Evolutionary conservation across 2,888 invertebrate genomes (phyloP).

Genomic region (Lydus trimaculatus): DNA sequence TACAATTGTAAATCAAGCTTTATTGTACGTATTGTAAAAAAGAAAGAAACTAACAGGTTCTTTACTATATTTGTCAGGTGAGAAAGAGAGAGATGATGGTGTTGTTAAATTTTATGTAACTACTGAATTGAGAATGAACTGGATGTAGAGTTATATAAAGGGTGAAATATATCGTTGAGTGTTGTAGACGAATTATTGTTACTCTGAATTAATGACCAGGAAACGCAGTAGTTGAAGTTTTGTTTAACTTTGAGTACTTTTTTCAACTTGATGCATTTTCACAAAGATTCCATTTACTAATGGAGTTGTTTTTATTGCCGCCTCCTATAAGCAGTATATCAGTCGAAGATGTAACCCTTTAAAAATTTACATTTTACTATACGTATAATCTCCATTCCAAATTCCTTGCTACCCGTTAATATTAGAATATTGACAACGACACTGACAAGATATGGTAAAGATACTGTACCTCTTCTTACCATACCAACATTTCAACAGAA

Average conservation of each 20-base stretch:
- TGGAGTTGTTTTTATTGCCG: not conserved
- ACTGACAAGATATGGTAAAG: no score
- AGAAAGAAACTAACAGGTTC: not conserved
- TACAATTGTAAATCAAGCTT: not conserved
- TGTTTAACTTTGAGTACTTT: slow-evolving; percentile 6
- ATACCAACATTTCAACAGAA: not conserved
- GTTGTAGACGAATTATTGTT: not conserved
- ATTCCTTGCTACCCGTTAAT: no score
- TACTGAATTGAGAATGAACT: not conserved
- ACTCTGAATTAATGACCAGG: slow-evolving; percentile 10
- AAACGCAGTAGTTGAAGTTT: not conserved
- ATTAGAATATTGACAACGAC: no score
- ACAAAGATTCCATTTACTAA: not conserved
- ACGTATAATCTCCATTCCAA: no score
- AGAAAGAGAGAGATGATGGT: not conserved
- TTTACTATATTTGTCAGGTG: not conserved
- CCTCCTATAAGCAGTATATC: not conserved
- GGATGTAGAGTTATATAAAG: not conserved
- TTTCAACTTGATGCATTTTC: slow-evolving; percentile 1
- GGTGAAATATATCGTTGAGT: not conserved
- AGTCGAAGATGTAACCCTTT: not conserved
- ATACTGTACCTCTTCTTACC: no score
- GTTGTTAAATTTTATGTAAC: not conserved
- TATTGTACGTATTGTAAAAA: not conserved
- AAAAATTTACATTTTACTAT: no score